A percentile compares a stretch with the other conserved stretches of the same genome.
These are phyloP conservation scores for Leptopilina clavipes DNA, from an alignment of 1,140 invertebrate genomes.

Conservation along the genomic window DNA sequence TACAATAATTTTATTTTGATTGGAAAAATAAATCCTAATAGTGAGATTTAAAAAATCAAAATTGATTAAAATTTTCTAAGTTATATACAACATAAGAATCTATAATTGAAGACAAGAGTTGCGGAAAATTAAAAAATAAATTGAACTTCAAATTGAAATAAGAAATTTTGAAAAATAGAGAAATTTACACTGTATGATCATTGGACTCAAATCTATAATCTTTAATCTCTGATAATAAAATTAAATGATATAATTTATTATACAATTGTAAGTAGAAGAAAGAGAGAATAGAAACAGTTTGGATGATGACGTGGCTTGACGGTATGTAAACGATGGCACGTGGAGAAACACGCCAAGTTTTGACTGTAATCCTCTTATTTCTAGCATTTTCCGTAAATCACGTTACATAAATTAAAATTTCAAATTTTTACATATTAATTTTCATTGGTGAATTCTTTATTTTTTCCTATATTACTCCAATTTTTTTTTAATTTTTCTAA, in stretches of 20 bases:
- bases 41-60: no score
- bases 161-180: background rate
- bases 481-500: background rate
- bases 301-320: background rate
- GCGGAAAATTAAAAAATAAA: no score
- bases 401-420: conserved; percentile 19
- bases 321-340: conserved; percentile 29
- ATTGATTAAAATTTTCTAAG: no score
- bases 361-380: background rate
- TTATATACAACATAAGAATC: no score
- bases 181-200: background rate
- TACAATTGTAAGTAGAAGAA: background rate
- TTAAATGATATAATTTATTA: background rate
- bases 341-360: background rate
- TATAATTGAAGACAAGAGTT: background rate
- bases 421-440: background rate
- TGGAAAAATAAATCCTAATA: no score
- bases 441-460: no score
- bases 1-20: no score
- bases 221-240: background rate
- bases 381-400: background rate
- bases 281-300: background rate
- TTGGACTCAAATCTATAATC: background rate
- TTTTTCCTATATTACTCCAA: background rate
- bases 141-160: no score